Evolutionary conservation across 2,797 vertebrate species (phyloP).

Genomic region (Gila robusta): DNA sequence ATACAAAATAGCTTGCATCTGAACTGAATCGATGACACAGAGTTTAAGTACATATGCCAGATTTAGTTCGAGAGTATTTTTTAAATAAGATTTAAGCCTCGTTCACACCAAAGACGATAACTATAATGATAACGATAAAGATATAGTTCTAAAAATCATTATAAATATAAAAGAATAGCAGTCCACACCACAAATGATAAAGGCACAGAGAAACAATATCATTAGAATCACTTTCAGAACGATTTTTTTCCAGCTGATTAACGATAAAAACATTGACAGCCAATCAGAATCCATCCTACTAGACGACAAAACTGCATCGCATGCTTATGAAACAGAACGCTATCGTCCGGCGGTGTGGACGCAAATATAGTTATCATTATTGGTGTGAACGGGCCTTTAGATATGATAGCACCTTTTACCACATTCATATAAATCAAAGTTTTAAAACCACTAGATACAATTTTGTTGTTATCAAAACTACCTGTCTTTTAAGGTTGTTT

Average conservation of each 20-base stretch:
- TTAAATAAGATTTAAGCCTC: background rate
- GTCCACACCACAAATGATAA: background rate
- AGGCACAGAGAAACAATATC: background rate
- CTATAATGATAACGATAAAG: background rate
- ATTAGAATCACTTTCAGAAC: background rate
- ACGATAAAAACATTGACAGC: background rate
- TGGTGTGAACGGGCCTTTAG: background rate
- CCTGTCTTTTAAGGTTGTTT: background rate
- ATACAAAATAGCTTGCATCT: background rate
- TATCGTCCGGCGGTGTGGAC: background rate
- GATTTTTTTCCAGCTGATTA: background rate
- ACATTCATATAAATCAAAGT: background rate
- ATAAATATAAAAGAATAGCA: background rate
- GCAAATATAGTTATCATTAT: background rate
- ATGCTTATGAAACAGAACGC: background rate
- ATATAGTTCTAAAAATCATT: background rate
- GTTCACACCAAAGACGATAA: background rate
- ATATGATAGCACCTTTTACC: background rate
- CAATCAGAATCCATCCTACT: background rate
- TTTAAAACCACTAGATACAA: background rate
- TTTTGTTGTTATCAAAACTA: constrained; percentile 1
- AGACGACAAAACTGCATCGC: background rate
- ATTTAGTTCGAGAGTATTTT: background rate
- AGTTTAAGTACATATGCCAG: background rate
- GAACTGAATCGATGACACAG: background rate